phyloP scores from a whole-genome alignment of 2,113 vertebrate genomes.

The Hippolais icterina region DNA sequence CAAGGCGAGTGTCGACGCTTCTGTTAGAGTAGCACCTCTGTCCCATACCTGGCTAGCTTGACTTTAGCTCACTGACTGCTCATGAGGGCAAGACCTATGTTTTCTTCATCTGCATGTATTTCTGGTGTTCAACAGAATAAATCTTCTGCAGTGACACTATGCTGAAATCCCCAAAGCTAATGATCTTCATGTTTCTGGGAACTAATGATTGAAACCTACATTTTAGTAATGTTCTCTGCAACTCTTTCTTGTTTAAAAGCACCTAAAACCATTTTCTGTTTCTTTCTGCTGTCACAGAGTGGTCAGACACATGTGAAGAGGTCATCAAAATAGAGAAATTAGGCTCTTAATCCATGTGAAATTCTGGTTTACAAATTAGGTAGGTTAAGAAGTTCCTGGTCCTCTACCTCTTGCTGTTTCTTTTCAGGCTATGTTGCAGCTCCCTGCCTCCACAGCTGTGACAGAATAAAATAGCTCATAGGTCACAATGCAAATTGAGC shows the following conservation, averaged over 20 bases:
- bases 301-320: not conserved
- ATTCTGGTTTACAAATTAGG: not conserved
- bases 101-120: not conserved
- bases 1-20: not conserved
- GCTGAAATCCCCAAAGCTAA: not conserved
- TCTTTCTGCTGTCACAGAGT: not conserved
- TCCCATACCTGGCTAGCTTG: not conserved
- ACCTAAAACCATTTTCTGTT: not conserved
- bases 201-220: not conserved
- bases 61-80: not conserved
- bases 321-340: not conserved
- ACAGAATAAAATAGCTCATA: not conserved
- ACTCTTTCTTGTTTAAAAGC: not conserved
- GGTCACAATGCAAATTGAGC: fast-evolving
- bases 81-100: not conserved
- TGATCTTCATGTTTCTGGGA: not conserved
- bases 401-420: not conserved
- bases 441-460: not conserved
- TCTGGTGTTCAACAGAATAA: not conserved
- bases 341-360: not conserved
- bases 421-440: not conserved
- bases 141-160: not conserved
- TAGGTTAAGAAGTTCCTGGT: not conserved
- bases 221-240: not conserved
- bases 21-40: not conserved